A percentile compares a stretch with the other conserved stretches of the same genome.
These are phyloP conservation scores for Hippocampus kuda DNA, from an alignment of 2,797 vertebrate species.

Conservation along the genomic window DNA sequence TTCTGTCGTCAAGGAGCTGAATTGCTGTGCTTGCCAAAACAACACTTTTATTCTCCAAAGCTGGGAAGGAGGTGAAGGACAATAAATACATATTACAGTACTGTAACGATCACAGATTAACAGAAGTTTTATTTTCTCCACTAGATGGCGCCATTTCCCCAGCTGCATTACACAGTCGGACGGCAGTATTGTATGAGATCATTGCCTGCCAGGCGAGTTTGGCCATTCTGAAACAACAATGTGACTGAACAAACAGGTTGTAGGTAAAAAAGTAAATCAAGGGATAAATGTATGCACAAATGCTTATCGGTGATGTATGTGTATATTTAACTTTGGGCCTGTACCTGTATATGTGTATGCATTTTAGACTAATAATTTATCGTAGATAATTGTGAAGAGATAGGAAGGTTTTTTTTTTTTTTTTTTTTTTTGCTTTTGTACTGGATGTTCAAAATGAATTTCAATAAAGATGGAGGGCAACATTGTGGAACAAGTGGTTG, in stretches of 20 bases:
- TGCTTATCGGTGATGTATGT: too few species aligned
- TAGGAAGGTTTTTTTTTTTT: too few species aligned
- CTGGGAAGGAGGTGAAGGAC: conserved; percentile 46
- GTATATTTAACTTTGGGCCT: too few species aligned
- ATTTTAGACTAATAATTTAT: too few species aligned
- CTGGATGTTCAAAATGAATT: too few species aligned
- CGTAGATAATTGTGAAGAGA: too few species aligned
- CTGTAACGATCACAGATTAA: background rate
- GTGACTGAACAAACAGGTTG: background rate
- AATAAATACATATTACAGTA: background rate
- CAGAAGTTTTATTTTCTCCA: background rate
- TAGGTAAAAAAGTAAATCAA: too few species aligned
- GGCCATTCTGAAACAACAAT: background rate
- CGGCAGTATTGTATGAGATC: background rate
- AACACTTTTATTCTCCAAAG: conserved; percentile 86
- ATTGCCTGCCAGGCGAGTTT: background rate
- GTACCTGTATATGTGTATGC: too few species aligned
- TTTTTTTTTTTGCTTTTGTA: too few species aligned
- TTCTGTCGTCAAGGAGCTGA: conserved; percentile 90
- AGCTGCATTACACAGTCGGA: background rate
- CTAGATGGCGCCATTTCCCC: background rate
- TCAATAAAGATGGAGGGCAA: too few species aligned
- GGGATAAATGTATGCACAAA: too few species aligned
- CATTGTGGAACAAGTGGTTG: too few species aligned
- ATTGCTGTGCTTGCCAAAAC: conserved; percentile 95